Percentiles rank a stretch among this genome's conserved stretches.
Conservation (phyloP, 2,113 vertebrate genomes). For the Festucalex cinctus region DNA sequence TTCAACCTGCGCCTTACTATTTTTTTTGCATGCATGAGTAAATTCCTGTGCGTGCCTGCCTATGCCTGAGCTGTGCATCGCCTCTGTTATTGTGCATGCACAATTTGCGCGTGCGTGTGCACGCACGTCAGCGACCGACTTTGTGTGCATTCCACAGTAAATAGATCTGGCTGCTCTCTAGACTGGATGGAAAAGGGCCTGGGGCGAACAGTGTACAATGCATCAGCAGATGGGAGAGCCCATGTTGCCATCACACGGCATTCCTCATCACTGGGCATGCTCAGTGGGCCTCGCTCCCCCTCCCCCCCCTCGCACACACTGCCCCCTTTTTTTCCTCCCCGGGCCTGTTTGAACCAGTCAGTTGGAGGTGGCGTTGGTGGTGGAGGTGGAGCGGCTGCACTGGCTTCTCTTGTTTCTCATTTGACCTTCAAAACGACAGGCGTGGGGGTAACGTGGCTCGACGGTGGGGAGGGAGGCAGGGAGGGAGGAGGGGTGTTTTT, state of each 20-base stretch:
- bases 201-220: slow-evolving; percentile 54
- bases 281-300: slow-evolving; percentile 58
- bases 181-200: slow-evolving; percentile 82
- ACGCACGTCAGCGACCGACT: slow-evolving; percentile 62
- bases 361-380: slow-evolving; percentile 31
- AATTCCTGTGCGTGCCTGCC: slow-evolving; percentile 39
- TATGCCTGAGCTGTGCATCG: slow-evolving; percentile 15
- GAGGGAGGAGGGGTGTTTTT: slow-evolving; percentile 39
- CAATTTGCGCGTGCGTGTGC: slow-evolving; percentile 40
- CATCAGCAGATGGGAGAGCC: slow-evolving; percentile 82
- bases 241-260: slow-evolving; percentile 78
- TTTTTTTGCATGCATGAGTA: slow-evolving; percentile 59
- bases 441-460: slow-evolving; percentile 40
- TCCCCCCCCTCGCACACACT: slow-evolving; percentile 23
- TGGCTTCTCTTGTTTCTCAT: slow-evolving; percentile 49
- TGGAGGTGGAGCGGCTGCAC: slow-evolving; percentile 11
- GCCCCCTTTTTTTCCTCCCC: slow-evolving; percentile 6
- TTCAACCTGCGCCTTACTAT: slow-evolving; percentile 25
- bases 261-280: slow-evolving; percentile 78
- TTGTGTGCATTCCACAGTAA: slow-evolving; percentile 74
- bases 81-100: slow-evolving; percentile 31
- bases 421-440: slow-evolving; percentile 67
- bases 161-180: slow-evolving; percentile 86
- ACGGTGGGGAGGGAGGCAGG: slow-evolving; percentile 10
- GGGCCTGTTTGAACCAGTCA: slow-evolving; percentile 69